Evolutionary conservation across 2,888 invertebrate genomes (phyloP).

Genomic region (Cremastinae sp.): DNA sequence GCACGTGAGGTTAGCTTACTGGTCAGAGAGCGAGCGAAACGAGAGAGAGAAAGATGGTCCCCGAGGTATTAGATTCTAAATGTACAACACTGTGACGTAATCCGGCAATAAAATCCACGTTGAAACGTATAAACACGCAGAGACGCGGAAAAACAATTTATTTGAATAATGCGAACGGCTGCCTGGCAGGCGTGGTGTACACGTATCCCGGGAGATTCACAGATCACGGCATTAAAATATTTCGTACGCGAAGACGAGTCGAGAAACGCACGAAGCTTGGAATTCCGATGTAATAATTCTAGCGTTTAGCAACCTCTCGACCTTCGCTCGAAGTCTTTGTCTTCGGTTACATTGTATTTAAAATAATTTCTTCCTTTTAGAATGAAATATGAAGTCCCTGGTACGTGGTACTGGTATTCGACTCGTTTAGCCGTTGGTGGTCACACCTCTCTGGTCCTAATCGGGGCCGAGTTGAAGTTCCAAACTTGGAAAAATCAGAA

Average conservation of each 20-base stretch:
- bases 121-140: not conserved
- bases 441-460: too few relatives aligned
- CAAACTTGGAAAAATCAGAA: too few relatives aligned
- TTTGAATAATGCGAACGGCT: slow-evolving; percentile 57
- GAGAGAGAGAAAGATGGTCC: not conserved
- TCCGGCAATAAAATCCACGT: slow-evolving; percentile 17
- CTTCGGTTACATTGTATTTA: too few relatives aligned
- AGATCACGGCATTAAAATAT: slow-evolving; percentile 24
- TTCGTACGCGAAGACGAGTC: slow-evolving; percentile 11
- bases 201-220: too few relatives aligned
- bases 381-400: too few relatives aligned
- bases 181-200: slow-evolving; percentile 58
- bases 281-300: slow-evolving; percentile 51
- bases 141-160: slow-evolving; percentile 51
- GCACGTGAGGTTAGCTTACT: not conserved
- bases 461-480: too few relatives aligned
- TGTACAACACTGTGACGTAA: slow-evolving; percentile 44
- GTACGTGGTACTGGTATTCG: too few relatives aligned
- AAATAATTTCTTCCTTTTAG: too few relatives aligned
- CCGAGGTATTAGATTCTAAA: too few relatives aligned
- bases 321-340: too few relatives aligned
- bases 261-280: slow-evolving; percentile 30
- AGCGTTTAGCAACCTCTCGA: slow-evolving; percentile 35
- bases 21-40: too few relatives aligned
- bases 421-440: too few relatives aligned